Conservation (phyloP, 1,140 invertebrate genomes). For the Atta texana region DNA sequence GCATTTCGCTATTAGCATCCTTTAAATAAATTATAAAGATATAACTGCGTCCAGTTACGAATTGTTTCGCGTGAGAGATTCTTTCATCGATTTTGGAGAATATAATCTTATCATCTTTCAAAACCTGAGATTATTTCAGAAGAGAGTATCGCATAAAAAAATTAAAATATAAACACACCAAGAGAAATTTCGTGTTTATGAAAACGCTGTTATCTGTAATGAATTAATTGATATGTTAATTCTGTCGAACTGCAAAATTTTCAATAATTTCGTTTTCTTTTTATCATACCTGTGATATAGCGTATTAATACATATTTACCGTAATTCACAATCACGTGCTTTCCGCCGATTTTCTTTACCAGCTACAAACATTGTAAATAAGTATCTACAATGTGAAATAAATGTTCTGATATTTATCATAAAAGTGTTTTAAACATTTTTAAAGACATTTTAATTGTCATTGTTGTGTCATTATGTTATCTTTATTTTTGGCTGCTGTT, state of each 20-base stretch:
- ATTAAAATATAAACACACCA: background rate
- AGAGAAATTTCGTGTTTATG: background rate
- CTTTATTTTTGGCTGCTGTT: too few relatives aligned
- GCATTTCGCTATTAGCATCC: background rate
- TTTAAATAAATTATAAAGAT: background rate
- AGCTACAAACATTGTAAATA: background rate
- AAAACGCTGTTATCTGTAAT: background rate
- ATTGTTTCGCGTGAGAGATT: background rate
- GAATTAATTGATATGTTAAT: background rate
- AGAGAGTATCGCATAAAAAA: background rate
- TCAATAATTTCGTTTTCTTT: background rate
- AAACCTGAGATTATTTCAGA: constrained; percentile 24
- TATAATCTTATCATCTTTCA: background rate
- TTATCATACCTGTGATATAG: constrained; percentile 17
- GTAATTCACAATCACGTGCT: too few relatives aligned
- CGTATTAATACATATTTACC: background rate
- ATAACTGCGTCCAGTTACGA: background rate
- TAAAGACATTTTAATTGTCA: constrained; percentile 23
- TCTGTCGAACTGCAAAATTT: background rate
- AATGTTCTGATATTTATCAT: too few relatives aligned
- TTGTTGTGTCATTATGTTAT: background rate
- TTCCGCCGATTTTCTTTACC: background rate
- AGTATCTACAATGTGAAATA: background rate
- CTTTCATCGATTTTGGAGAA: background rate
- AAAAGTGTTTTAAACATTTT: background rate